Evolutionary conservation across 2,797 vertebrate species (phyloP).

Genomic region (Gambelia wislizenii): DNA sequence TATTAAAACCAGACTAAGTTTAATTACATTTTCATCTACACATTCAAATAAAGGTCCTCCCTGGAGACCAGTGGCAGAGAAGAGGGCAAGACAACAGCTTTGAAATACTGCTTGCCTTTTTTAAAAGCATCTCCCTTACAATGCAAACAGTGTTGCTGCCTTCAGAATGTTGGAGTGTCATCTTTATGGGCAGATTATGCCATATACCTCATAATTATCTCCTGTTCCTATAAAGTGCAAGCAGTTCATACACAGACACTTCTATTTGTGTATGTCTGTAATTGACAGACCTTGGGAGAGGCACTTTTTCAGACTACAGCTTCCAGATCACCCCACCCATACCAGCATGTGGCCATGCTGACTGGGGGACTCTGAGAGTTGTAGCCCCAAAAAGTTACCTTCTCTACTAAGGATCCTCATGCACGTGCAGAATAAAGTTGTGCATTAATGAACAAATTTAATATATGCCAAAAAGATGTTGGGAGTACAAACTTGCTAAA

Average conservation of each 20-base stretch:
- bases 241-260: background rate
- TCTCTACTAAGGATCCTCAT: background rate
- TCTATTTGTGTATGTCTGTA: background rate
- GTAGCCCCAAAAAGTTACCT: background rate
- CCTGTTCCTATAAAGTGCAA: background rate
- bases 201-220: background rate
- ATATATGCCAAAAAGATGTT: background rate
- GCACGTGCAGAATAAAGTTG: background rate
- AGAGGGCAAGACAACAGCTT: background rate
- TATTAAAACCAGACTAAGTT: conserved; percentile 55
- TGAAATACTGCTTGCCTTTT: background rate
- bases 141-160: background rate
- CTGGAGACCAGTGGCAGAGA: background rate
- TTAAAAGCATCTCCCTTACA: conserved; percentile 12
- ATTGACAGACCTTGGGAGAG: background rate
- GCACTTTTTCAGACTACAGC: background rate
- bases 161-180: conserved; percentile 6
- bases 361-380: background rate
- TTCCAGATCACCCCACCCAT: background rate
- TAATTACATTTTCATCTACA: conserved; percentile 13
- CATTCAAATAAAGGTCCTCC: conserved; percentile 28
- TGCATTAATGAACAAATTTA: background rate
- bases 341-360: too few relatives aligned
- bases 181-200: background rate
- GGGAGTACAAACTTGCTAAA: background rate